Conservation (phyloP, 2,888 invertebrate species). For the Cremastobaeus sp. region DNA sequence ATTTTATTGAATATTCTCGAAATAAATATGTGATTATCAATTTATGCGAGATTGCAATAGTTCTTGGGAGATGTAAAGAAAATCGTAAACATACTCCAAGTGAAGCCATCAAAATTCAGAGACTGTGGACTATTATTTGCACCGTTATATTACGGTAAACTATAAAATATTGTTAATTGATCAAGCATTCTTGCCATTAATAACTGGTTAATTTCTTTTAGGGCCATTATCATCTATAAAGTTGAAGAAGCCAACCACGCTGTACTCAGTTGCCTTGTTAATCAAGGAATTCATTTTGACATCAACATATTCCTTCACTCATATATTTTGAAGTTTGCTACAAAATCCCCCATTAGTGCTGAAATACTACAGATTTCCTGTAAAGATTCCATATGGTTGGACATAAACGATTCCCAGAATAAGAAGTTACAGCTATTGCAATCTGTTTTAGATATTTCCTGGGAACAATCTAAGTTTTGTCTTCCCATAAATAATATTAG, state of each 20-base stretch:
- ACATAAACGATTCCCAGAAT: constrained; percentile 59
- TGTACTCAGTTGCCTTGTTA: constrained; percentile 77
- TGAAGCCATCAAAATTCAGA: constrained; percentile 67
- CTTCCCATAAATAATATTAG: constrained; percentile 66
- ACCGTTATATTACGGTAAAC: constrained; percentile 76
- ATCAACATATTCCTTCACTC: constrained; percentile 74
- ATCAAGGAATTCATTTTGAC: constrained; percentile 70
- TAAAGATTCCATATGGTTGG: constrained; percentile 70
- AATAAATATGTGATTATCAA: constrained; percentile 72
- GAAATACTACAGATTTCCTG: constrained; percentile 75
- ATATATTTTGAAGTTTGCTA: constrained; percentile 76
- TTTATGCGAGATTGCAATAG: constrained; percentile 73
- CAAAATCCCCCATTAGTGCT: constrained; percentile 74
- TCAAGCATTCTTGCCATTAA: too few relatives aligned
- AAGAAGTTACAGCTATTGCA: constrained; percentile 67
- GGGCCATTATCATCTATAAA: constrained; percentile 40
- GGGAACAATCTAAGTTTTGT: constrained; percentile 55
- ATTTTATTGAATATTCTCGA: constrained; percentile 69
- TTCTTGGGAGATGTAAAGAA: constrained; percentile 72
- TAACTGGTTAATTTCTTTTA: constrained; percentile 29
- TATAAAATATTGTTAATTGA: background rate
- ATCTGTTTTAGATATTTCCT: constrained; percentile 68
- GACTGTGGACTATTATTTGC: constrained; percentile 74
- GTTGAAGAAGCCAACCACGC: constrained; percentile 71
- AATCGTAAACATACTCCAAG: constrained; percentile 40